Evolutionary conservation across 2,797 vertebrate genomes (phyloP), one percentile per base, ranked within the genome.

Genomic region (Crenichthys baileyi): DNA sequence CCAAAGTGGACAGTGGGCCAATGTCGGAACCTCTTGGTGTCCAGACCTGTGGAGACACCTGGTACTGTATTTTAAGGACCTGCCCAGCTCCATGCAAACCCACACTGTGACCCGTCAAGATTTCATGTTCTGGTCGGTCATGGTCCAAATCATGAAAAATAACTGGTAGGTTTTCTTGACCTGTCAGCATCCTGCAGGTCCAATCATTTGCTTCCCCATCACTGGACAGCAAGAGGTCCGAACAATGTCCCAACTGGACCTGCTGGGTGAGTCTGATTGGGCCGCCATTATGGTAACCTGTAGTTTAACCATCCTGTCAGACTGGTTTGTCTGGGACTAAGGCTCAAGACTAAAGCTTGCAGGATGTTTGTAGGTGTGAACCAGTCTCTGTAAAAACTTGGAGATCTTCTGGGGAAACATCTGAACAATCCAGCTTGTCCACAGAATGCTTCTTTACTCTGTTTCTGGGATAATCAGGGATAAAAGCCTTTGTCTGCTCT

Each of bases 401-500:
- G 9, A 48, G 46, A 13, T 11, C 46, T 2, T 48, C 46, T 12
- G 11, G 46, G 11, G 11, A 11, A 60, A 16, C 58, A 29, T 60
- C 26, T 60, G 58, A n/a, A 60, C n/a, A 60, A 60, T 26, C 26
- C 58, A 29, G 13, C 58, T 31, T 31, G 31, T 31, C 31, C 31
- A 31, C 31, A 31, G 31, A 31, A 31, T 60, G 56, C 31, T 36
- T 29, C 7, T 36, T 4, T 36, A 8, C 22, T 39, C 61, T 65
- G 31, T 16, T 55, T 20, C 26, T 4, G 18, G 18, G 60, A 55
- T 5, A 29, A 58, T 63, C 63, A 29, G 44, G 12, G 26, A 48
- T 7, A 15, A 26, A 72, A 86, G 85, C 84, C 77, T 74, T 82
- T 88, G 85, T 84, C 85, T 80, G 82, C 13, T 72, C 16, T 2